phyloP scores from a whole-genome alignment of 2,113 vertebrate genomes.

The Aviceda subcristata region DNA sequence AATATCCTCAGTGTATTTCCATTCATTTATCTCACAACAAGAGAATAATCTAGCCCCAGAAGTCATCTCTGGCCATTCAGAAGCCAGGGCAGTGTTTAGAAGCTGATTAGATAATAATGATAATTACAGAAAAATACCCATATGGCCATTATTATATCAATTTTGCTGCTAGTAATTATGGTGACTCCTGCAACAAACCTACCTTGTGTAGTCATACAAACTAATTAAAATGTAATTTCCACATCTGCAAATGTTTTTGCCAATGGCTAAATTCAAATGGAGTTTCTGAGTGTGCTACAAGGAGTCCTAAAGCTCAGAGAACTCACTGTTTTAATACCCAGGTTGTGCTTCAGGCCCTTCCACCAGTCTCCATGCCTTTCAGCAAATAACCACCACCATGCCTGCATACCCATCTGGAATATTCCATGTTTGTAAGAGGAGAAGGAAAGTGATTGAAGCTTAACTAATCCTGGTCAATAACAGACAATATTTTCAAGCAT shows the following conservation, averaged over 20 bases:
- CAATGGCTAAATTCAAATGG: conserved; percentile 27
- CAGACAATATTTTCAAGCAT: neutral
- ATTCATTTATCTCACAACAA: neutral
- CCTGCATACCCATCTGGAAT: neutral
- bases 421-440: neutral
- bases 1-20: neutral
- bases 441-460: neutral
- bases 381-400: neutral
- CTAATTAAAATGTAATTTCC: conserved; percentile 62
- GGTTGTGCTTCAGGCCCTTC: neutral
- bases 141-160: neutral
- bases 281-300: neutral
- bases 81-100: neutral
- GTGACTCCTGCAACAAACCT: neutral
- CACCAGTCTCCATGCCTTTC: neutral
- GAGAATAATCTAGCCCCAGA: neutral
- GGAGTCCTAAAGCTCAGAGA: neutral
- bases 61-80: neutral
- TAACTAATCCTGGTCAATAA: neutral
- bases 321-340: neutral
- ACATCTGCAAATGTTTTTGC: conserved; percentile 54
- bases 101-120: conserved; percentile 12
- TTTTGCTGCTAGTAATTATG: neutral
- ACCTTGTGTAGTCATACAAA: conserved; percentile 23
- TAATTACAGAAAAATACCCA: conserved; percentile 33